A percentile compares a stretch with the other conserved stretches of the same genome.
These are phyloP conservation scores for Anoplophora glabripennis DNA, from an alignment of 1,140 invertebrate genomes.

Conservation along the genomic window DNA sequence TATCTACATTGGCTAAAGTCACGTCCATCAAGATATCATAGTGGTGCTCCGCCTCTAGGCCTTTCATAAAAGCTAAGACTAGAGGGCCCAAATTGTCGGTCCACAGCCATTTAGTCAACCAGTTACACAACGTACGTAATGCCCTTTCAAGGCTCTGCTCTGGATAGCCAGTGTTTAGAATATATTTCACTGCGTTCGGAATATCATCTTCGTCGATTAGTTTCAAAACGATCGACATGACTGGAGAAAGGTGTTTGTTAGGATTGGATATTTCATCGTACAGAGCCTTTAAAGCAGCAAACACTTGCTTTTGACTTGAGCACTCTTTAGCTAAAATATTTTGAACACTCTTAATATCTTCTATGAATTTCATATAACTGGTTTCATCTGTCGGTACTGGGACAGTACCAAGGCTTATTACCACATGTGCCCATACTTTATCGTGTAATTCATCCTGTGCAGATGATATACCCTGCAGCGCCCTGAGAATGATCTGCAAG, in stretches of 20 bases:
- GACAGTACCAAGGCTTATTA: conserved; percentile 38
- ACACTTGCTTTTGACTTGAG: conserved; percentile 38
- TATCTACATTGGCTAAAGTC: conserved; percentile 51
- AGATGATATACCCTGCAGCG: conserved; percentile 31
- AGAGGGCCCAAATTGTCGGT: conserved; percentile 53
- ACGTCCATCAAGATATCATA: conserved; percentile 53
- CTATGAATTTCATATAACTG: conserved; percentile 46
- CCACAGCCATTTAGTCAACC: conserved; percentile 53
- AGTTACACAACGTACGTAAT: conserved; percentile 53
- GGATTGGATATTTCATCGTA: conserved; percentile 50
- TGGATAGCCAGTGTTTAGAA: conserved; percentile 49
- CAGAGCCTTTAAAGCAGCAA: conserved; percentile 46
- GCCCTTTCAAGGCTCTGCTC: conserved; percentile 48
- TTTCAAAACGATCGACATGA: conserved; percentile 56
- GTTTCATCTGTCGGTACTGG: conserved; percentile 36
- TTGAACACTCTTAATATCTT: conserved; percentile 48
- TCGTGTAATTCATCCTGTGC: conserved; percentile 25
- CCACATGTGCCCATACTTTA: conserved; percentile 37
- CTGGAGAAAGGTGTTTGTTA: conserved; percentile 49
- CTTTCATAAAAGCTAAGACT: conserved; percentile 54
- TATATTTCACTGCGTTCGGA: conserved; percentile 36
- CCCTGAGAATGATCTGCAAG: conserved; percentile 37
- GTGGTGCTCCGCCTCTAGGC: conserved; percentile 53
- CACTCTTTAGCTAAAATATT: conserved; percentile 45
- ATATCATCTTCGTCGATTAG: conserved; percentile 45